Evolutionary conservation across 2,888 invertebrate species (phyloP), one percentile per base, ranked within the genome.

Genomic region (Metellina segmentata): DNA sequence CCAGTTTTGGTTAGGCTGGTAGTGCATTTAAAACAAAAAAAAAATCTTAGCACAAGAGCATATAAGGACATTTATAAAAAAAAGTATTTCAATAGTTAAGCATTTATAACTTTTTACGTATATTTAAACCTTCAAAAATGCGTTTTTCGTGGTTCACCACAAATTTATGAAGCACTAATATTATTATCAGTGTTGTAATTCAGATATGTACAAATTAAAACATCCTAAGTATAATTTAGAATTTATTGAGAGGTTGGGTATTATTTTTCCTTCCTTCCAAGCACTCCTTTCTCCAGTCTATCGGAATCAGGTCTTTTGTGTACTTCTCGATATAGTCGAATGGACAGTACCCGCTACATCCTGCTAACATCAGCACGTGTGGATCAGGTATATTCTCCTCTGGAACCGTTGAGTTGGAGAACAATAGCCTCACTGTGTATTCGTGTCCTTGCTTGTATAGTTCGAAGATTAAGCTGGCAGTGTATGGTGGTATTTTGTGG

Each of bases 281-380:
- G 19, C 89, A 89, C n/a, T 89, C 89, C 20, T 77, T 77, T 20
- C 51, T 51, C 75, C 82, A 89, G 19, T 89, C 70, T 0, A 69
- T 16, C 8, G 82, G 82, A 7, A 70, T 69, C 0, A 89, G 52
- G 19, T 82, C 71, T 13, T 48, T 7, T 11, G 81, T 83, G 48
- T 20, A 77, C 9, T 51, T 9, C 49, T 77, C 71, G 7, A 75
- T 1, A 6, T 49, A 74, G 7, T 75, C 82, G 1, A 82, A 51
- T 16, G 89, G 82, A 49, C 89, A 89, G 71, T 70, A 89, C 19
- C 82, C 82, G 1, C n/a, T 6, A 51, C 89, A 89, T 19, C 82
- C 89, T 0, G 71, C 82, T 16, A 89, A 20, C 4, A 69, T 34
- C 19, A 89, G 51, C 7, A 82, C 52, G 48, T 79, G 34, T 6